phyloP scores from a whole-genome alignment of 2,888 invertebrate species.

The Trachelus troglodyta region DNA sequence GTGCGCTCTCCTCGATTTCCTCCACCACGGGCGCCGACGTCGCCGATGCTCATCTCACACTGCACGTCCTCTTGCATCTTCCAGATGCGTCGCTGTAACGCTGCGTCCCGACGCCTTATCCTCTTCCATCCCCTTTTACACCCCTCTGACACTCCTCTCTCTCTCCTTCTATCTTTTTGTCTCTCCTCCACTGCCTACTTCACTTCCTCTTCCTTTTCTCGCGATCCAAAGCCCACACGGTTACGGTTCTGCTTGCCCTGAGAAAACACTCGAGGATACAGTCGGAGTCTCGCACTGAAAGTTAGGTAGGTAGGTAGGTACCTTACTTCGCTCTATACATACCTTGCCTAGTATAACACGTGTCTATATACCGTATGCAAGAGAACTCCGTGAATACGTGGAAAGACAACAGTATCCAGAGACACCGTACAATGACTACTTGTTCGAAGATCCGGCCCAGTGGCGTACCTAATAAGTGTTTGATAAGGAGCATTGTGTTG shows the following conservation, averaged over 20 bases:
- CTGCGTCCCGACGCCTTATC: not conserved
- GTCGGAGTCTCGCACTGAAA: not conserved
- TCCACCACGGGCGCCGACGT: slow-evolving; percentile 4
- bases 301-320: not conserved
- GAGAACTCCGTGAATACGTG: not conserved
- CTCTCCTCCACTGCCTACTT: slow-evolving; percentile 1
- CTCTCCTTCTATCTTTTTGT: slow-evolving; percentile 1
- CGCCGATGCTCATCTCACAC: not conserved
- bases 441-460: not conserved
- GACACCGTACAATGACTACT: not conserved
- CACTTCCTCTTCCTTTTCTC: slow-evolving; percentile 8
- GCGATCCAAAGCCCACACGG: not conserved
- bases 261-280: slow-evolving; percentile 6
- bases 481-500: not conserved
- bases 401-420: not conserved
- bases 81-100: slow-evolving; percentile 4
- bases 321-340: not conserved
- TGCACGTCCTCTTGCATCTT: not conserved
- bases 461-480: not conserved
- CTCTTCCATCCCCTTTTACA: not conserved
- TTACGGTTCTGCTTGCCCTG: not conserved
- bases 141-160: not conserved
- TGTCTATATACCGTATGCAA: not conserved
- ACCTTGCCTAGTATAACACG: not conserved
- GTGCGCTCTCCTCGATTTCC: slow-evolving; percentile 16